Conservation (phyloP, 2,797 vertebrate species). For the Hylomyscus alleni region DNA sequence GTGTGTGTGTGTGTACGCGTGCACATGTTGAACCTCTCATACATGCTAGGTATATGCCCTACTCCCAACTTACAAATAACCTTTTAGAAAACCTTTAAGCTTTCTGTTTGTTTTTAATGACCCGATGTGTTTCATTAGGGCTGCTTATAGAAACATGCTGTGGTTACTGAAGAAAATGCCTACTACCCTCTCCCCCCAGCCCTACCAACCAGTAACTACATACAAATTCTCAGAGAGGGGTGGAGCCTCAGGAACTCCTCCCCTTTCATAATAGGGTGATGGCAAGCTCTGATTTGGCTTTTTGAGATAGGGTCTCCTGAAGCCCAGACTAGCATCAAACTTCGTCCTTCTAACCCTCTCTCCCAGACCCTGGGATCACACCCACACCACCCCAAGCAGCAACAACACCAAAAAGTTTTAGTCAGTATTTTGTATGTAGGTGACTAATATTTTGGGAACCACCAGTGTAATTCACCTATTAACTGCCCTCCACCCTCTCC, state of each 20-base stretch:
- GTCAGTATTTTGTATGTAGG: slow-evolving; percentile 1
- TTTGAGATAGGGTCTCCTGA: not conserved
- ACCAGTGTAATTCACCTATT: not conserved
- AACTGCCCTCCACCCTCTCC: not conserved
- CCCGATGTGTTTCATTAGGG: not conserved
- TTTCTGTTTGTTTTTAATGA: not conserved
- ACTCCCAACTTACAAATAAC: not conserved
- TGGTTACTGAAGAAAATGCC: not conserved
- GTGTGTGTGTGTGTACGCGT: not conserved
- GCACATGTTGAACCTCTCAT: not conserved
- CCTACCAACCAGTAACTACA: not conserved
- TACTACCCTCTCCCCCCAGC: not conserved
- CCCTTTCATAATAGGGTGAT: not conserved
- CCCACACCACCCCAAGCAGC: not conserved
- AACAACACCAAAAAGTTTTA: not conserved
- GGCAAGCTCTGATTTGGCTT: not conserved
- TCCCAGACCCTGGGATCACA: not conserved
- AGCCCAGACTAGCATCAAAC: not conserved
- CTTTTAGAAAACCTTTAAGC: not conserved
- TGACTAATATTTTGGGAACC: slow-evolving; percentile 45
- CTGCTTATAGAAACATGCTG: not conserved
- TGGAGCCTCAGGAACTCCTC: not conserved
- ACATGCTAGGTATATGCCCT: not conserved
- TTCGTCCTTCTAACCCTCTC: not conserved
- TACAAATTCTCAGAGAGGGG: not conserved